Evolutionary conservation across 2,797 vertebrate species (phyloP).

Genomic region (Arnoldichthys spilopterus): DNA sequence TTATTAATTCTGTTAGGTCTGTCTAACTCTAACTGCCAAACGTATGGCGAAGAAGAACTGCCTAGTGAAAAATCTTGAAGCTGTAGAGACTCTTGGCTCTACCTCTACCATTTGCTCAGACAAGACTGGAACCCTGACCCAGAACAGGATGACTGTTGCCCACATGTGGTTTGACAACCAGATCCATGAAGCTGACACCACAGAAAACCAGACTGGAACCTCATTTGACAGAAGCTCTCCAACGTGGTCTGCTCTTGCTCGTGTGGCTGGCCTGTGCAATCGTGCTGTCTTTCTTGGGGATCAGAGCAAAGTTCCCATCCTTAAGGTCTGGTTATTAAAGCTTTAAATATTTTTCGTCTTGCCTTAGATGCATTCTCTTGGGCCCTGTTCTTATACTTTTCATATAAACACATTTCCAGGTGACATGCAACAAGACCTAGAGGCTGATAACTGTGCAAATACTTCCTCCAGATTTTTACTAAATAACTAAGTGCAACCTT

Average conservation of each 20-base stretch:
- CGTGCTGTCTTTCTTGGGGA: slow-evolving; percentile 92
- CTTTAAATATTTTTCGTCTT: background rate
- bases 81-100: slow-evolving; percentile 93
- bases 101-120: slow-evolving; percentile 93
- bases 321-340: slow-evolving; percentile 81
- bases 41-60: slow-evolving; percentile 98
- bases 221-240: slow-evolving; percentile 91
- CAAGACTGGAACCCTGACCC: slow-evolving; percentile 90
- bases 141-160: slow-evolving; percentile 93
- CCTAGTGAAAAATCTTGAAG: slow-evolving; percentile 94
- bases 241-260: slow-evolving; percentile 87
- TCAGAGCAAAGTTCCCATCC: slow-evolving; percentile 87
- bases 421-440: background rate
- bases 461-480: background rate
- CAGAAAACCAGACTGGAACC: slow-evolving; percentile 90
- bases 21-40: slow-evolving; percentile 95
- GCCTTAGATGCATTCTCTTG: background rate
- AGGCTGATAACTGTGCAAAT: background rate
- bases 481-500: background rate
- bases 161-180: slow-evolving; percentile 96
- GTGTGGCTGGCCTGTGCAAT: slow-evolving; percentile 92
- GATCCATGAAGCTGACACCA: slow-evolving; percentile 91
- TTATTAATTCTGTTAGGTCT: slow-evolving; percentile 89
- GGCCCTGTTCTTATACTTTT: background rate
- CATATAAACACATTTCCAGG: background rate